Base-by-base conservation (phyloP, 2,797 vertebrate genomes). In the Rousettus madagascariensis region DNA sequence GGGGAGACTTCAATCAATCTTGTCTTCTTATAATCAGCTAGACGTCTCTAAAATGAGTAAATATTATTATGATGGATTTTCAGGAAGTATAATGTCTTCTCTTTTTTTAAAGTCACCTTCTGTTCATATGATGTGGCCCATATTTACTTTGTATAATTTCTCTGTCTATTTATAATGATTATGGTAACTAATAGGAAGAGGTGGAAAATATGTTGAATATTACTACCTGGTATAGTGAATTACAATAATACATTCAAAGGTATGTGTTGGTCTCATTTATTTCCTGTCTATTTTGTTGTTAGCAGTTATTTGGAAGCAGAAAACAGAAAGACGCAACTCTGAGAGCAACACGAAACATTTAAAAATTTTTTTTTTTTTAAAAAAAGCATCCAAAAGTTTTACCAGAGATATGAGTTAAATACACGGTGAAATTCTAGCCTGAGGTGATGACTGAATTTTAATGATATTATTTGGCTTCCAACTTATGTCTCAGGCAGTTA, bases 11-110 rank as follows among this genome's bases (percentile, higher is more conserved):
- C 80, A 97, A 77, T 49, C 91, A 88, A 66, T 96, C 84, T 91
- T 41, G 13, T 83, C 41, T 97, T 95, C 87, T 86, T 94, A 1
- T 95, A 93, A 96, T 95, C 87, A 97, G 46, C 10, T 69, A 97
- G 51, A 46, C 55, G 72, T 61, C 68, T 96, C 90, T 88, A 41
- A 97, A 97, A 86, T 72, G 43, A 93, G 9, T 38, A 51, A 66
- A 79, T 97, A 92, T 91, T 91, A 90, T 13, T 68, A 46, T 65
- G 68, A 87, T 24, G 46, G 24, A 84, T 94, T 96, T 91, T 93
- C 0, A 0, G 51, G 49, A 53, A 82, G 5, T 26, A n/a, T 12
- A 92, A 43, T 59, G 10, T 24, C 24, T 96, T 72, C 16, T 86
- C 83, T 33, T 69, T 66, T 69, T 68, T 36, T 96, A 61, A 15